These are phyloP conservation scores for Threskiornis aethiopicus DNA, from an alignment of 2,797 vertebrate genomes.

Conservation along the genomic window DNA sequence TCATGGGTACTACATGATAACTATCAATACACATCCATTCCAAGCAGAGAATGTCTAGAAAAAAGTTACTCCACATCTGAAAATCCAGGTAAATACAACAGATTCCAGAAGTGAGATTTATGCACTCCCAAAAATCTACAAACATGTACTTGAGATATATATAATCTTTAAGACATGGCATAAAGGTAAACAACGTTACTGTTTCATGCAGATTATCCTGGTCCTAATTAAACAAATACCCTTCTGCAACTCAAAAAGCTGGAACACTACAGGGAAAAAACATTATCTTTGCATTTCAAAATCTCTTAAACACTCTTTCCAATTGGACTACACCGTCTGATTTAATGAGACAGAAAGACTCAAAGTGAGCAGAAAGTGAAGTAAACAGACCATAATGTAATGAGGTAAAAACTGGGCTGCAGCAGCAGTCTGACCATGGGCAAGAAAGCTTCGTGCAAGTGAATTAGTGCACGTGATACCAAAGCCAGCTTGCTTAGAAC, in stretches of 20 bases:
- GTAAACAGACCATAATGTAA: neutral
- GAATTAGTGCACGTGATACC: accelerated
- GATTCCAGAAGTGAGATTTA: neutral
- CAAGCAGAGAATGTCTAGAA: neutral
- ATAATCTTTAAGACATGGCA: neutral
- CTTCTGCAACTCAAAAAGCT: neutral
- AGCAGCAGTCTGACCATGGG: neutral
- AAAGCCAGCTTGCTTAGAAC: neutral
- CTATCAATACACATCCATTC: neutral
- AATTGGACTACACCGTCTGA: neutral
- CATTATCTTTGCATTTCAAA: neutral
- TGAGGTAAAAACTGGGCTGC: neutral
- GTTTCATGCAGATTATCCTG: neutral
- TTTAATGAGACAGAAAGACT: neutral
- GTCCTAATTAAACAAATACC: neutral
- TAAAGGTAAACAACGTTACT: neutral
- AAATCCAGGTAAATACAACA: neutral
- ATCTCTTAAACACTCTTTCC: neutral
- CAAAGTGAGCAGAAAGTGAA: neutral
- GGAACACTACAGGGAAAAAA: neutral
- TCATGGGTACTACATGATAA: accelerated
- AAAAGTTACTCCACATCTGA: neutral
- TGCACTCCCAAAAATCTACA: neutral
- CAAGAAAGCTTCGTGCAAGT: neutral
- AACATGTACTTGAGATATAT: neutral